phyloP scores from a whole-genome alignment of 2,888 invertebrate genomes.

The Athrips mouffetella region DNA sequence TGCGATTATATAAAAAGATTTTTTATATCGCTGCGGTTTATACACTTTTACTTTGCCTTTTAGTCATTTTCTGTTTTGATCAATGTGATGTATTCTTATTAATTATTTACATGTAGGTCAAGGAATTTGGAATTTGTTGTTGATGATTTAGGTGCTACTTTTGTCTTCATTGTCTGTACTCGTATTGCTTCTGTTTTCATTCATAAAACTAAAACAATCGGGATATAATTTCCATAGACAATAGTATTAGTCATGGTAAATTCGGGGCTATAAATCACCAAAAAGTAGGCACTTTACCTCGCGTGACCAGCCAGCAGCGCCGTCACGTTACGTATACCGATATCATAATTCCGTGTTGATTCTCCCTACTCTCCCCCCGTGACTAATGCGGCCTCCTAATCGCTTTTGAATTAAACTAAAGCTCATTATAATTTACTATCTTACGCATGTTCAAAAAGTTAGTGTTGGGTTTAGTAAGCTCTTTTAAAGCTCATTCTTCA shows the following conservation, averaged over 20 bases:
- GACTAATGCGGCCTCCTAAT: slow-evolving; percentile 63
- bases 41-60: neutral
- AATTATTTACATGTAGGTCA: no score
- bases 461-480: slow-evolving; percentile 6
- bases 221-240: slow-evolving; percentile 35
- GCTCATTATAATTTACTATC: slow-evolving; percentile 17
- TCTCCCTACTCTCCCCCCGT: slow-evolving; percentile 39
- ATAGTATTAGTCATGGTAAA: slow-evolving; percentile 65
- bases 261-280: slow-evolving; percentile 67
- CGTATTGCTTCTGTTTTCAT: neutral
- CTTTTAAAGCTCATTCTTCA: neutral
- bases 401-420: slow-evolving; percentile 40
- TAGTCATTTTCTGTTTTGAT: no score
- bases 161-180: no score
- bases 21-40: neutral
- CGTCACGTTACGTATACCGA: slow-evolving; percentile 56
- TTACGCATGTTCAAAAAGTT: slow-evolving; percentile 8
- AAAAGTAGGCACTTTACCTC: slow-evolving; percentile 57
- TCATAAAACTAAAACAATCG: slow-evolving; percentile 5
- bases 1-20: neutral
- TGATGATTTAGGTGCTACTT: no score
- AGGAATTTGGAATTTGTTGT: no score
- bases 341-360: slow-evolving; percentile 72
- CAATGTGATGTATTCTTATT: no score
- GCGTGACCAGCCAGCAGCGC: slow-evolving; percentile 53